These are phyloP conservation scores for Puntigrus tetrazona DNA, from an alignment of 2,113 vertebrate species.

Conservation along the genomic window DNA sequence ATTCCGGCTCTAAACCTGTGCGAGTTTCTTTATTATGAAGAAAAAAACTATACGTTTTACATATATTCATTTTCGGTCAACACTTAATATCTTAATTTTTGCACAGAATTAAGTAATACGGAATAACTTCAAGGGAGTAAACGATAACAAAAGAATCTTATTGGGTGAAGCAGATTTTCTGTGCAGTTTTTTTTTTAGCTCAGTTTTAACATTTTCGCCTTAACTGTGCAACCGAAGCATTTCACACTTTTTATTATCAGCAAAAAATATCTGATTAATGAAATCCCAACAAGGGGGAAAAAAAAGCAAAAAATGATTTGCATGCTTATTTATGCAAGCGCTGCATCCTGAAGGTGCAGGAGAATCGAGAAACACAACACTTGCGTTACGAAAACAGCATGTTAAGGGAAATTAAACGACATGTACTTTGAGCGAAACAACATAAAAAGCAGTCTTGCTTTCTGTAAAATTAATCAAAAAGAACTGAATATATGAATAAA, in stretches of 20 bases:
- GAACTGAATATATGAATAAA: too few relatives aligned
- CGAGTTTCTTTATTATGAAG: too few relatives aligned
- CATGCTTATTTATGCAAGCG: background rate
- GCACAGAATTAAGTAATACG: background rate
- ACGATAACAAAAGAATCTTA: background rate
- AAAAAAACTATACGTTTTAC: too few relatives aligned
- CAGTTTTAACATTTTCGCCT: background rate
- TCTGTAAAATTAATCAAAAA: too few relatives aligned
- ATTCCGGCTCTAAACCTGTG: background rate
- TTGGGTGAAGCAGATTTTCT: background rate
- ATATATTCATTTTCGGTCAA: too few relatives aligned
- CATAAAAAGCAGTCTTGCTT: too few relatives aligned
- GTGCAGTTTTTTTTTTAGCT: background rate
- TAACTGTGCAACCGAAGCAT: background rate
- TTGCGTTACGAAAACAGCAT: background rate
- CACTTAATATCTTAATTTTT: background rate
- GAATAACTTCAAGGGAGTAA: background rate
- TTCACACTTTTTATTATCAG: conserved; percentile 7
- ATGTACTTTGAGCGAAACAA: too few relatives aligned
- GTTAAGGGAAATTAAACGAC: background rate
- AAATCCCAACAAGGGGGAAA: background rate
- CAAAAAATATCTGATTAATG: conserved; percentile 5
- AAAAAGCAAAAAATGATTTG: background rate
- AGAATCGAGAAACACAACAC: background rate
- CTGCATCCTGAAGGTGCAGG: background rate